Base-by-base conservation (phyloP, 92 coral and sea anemone genomes). In the Meandrina meandrites region DNA sequence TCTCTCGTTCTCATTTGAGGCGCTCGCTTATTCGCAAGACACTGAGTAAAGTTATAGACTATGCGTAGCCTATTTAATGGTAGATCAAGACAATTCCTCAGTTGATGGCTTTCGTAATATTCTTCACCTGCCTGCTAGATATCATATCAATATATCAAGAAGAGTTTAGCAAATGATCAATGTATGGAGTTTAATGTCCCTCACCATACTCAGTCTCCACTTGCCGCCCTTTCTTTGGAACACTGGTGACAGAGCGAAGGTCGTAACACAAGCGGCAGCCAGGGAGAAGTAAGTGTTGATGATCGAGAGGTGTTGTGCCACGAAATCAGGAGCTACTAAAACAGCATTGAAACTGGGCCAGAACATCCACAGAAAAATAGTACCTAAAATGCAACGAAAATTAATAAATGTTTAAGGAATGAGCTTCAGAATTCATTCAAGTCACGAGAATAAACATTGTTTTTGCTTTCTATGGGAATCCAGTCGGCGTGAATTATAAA, bases 271-370 rank as follows among this genome's bases (percentile, higher is more conserved):
- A 24, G 94, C 94, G 24, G 99, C 90, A 50, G 87, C 71, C 54
- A 96, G 89, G 40, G 97, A 94, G 78, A 92, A 92, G 91, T 94
- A 96, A 32, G 99, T 96, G 90, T 96, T 96, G 89, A 96, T 75
- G 27, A 95, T 91, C 66, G 96, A 94, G 66, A 98, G 96, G 73
- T 96, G 99, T 81, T 96, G 99, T n/a, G 95, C 92, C 24, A 88
- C 95, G 79, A 87, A 92, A 85, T 92, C 95, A 84, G 95, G 95
- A 12, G 96, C 94, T 30, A 92, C 99, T 45, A 94, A 84, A 76
- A 93, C 98, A 36, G 94, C 94, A 76, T 97, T 97, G 86, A 97
- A 97, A 86, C 99, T 97, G 79, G 99, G 99, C 99, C 99, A 97
- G 92, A 93, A 97, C 88, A 95, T 89, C 99, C 99, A 97, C 68